Evolutionary conservation across 2,113 vertebrate genomes (phyloP), one percentile per base, ranked within the genome.

Genomic region (Hippocampus mohnikei): DNA sequence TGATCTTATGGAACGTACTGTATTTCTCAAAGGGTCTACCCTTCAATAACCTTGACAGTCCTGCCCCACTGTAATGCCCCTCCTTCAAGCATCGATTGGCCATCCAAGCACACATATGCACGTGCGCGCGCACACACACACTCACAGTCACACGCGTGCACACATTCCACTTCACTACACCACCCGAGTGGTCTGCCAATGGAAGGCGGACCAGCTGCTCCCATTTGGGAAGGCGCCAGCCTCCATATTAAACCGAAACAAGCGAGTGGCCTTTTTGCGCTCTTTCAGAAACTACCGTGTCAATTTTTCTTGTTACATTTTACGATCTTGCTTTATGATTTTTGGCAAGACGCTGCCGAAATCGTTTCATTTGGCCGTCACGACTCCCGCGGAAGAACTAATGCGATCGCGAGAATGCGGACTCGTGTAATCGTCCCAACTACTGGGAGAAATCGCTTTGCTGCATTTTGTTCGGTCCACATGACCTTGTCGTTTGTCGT

Each of bases 201-300:
- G 46, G 50, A 80, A 72, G 58, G 68, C 72, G 65, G 72, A 81
- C 62, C 84, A 81, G 78, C 80, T 85, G 77, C 75, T 70, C 21
- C 77, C 66, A 73, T 76, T 69, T 80, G 71, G 72, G 67, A 76
- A 27, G 56, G 60, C n/a, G 77, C 80, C 80, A 82, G 73, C 29
- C 62, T 70, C 50, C 59, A 66, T 78, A 82, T 78, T 77, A 76
- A 71, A 71, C 40, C 21, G 33, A 72, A 72, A 52, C 73, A 20
- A 74, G 53, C 66, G 41, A 29, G 23, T 29, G 16, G 48, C 33
- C 55, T 58, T 73, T 29, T 70, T 33, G 46, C 23, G 25, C 73
- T 66, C 46, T 44, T 60, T 60, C 53, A 27, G 9, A 58, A 63
- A 46, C 52, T 56, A 15, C 41, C 37, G 42, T 25, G 16, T 56